Percentiles rank a stretch among this genome's conserved stretches.
Conservation (phyloP, 64 coral and sea anemone species). For the Anthopleura sola region DNA sequence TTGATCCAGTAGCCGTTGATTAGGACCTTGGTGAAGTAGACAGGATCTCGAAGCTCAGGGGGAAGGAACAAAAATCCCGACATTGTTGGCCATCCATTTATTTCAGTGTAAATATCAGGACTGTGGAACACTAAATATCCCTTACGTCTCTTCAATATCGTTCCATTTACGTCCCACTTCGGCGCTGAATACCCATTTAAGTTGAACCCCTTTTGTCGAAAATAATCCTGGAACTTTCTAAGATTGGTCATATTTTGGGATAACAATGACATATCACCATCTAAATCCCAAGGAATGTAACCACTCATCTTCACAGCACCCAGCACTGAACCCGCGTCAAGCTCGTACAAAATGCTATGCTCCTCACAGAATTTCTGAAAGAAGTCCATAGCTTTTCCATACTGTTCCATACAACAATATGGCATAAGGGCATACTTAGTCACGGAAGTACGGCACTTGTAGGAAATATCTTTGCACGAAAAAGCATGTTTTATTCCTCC, state of each 20-base stretch:
- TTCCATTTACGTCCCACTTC: slow-evolving; percentile 21
- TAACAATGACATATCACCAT: slow-evolving; percentile 36
- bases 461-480: slow-evolving; percentile 26
- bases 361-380: slow-evolving; percentile 40
- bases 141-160: background rate
- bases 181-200: slow-evolving; percentile 19
- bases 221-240: background rate
- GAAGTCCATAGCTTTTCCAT: slow-evolving; percentile 22
- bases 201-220: slow-evolving; percentile 23
- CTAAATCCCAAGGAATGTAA: slow-evolving; percentile 40
- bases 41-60: slow-evolving; percentile 25
- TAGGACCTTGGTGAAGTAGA: slow-evolving; percentile 13
- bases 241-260: slow-evolving; percentile 13
- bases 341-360: slow-evolving; percentile 38
- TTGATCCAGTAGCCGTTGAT: slow-evolving; percentile 24
- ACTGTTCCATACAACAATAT: slow-evolving; percentile 29
- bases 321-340: slow-evolving; percentile 37
- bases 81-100: slow-evolving; percentile 25
- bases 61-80: slow-evolving; percentile 15
- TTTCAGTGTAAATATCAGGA: slow-evolving; percentile 30
- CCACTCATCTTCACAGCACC: slow-evolving; percentile 36
- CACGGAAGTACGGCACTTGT: slow-evolving; percentile 6
- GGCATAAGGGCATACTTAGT: slow-evolving; percentile 22
- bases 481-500: slow-evolving; percentile 17
- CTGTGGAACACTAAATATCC: slow-evolving; percentile 23